Evolutionary conservation across 2,888 invertebrate species (phyloP), one percentile per base, ranked within the genome.

Genomic region (Ornithoptera priamus): DNA sequence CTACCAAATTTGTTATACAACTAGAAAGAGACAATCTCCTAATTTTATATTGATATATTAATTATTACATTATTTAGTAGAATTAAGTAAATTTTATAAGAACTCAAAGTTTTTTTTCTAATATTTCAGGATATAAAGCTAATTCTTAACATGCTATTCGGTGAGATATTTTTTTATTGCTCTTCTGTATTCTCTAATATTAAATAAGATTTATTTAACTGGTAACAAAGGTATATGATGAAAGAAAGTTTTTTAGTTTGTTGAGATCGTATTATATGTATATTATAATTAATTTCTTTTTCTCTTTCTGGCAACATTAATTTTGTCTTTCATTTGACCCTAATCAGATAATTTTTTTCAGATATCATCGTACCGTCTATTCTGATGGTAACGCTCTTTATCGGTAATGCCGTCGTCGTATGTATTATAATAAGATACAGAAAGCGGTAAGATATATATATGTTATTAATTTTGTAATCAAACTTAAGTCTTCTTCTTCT

Each of bases 371-470:
- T 65, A 17, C 64, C 64, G 39, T 20, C 57, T 36, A 17, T 65
- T 65, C 17, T 65, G 22, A 65, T 65, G 18, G 6, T 36, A 6
- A 30, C 18, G 20, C 20, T 65, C 8, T 17, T 65, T 4, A 15
- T 57, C 57, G 64, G 57, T 36, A 65, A 65, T 15, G 15, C 39
- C 18, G 7, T 57, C 30, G 39, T 57, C 20, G 39, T 65, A 20
- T 57, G 20, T 18, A 15, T 39, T 10, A 57, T 65, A 20, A 57
- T 22, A 15, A 65, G 39, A 65, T 17, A 17, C 8, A 65, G 22
- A 57, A 57, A 57, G 39, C 64, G 64, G 64, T 65, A 39, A 17
- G 57, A 57, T 57, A 58, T 58, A 22, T 22, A 22, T 22, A 22
- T 22, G 1, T 20, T n/a, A 56, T 56, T 56, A 56, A 5, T 53